phyloP scores from a whole-genome alignment of 1,140 invertebrate species.

The Pogonomyrmex barbatus region DNA sequence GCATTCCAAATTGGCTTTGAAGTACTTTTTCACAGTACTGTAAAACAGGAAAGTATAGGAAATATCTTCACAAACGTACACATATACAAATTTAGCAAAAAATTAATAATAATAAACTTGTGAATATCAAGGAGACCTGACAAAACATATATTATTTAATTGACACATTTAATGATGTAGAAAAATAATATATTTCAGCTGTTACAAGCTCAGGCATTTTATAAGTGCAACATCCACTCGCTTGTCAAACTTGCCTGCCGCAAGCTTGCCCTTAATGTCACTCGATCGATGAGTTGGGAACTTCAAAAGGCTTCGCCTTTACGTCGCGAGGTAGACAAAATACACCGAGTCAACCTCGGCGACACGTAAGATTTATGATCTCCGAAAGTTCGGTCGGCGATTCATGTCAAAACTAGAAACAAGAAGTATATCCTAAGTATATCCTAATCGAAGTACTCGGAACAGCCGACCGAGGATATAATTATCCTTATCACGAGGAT shows the following conservation, averaged over 20 bases:
- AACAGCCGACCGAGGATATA: not conserved
- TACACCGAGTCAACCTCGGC: conserved; percentile 38
- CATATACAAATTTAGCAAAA: not conserved
- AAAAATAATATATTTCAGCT: conserved; percentile 39
- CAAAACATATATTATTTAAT: not conserved
- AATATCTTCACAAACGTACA: not conserved
- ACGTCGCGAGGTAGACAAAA: conserved; percentile 49
- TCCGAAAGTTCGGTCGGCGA: conserved; percentile 21
- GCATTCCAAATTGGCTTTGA: conserved; percentile 19
- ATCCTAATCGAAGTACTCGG: conserved; percentile 17
- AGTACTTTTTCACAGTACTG: conserved; percentile 25
- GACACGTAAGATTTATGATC: conserved; percentile 51
- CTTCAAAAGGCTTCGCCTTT: conserved; percentile 25
- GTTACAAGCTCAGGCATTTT: conserved; percentile 33
- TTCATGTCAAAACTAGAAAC: conserved; percentile 29
- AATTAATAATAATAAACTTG: conserved; percentile 9
- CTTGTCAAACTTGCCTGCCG: conserved; percentile 43
- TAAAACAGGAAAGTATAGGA: conserved; percentile 1
- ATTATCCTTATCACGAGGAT: conserved; percentile 31
- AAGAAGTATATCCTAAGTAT: not conserved
- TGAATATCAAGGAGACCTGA: not conserved
- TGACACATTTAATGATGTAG: conserved; percentile 8
- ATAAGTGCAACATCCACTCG: conserved; percentile 17
- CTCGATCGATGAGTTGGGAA: conserved; percentile 39
- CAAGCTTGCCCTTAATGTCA: conserved; percentile 34